These are phyloP conservation scores for Bradypodion pumilum DNA, from an alignment of 2,797 vertebrate genomes.

Conservation along the genomic window DNA sequence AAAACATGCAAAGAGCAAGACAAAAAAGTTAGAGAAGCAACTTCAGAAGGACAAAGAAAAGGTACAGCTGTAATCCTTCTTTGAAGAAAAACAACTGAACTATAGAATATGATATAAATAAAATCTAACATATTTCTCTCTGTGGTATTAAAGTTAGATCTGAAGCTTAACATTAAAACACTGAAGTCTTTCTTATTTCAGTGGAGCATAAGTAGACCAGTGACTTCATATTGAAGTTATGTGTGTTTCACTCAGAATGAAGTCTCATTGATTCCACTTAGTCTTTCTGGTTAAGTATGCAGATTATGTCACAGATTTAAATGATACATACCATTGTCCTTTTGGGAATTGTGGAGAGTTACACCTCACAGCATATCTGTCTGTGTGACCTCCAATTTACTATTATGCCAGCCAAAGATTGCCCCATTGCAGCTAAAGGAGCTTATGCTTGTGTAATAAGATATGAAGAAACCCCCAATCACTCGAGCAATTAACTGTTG, in stretches of 20 bases:
- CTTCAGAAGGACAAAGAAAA: slow-evolving; percentile 94
- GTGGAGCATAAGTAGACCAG: background rate
- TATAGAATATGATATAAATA: background rate
- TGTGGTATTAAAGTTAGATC: background rate
- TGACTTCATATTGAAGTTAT: background rate
- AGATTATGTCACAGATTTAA: background rate
- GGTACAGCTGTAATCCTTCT: slow-evolving; percentile 70
- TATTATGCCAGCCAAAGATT: no score
- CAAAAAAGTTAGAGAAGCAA: slow-evolving; percentile 91
- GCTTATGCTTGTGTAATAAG: no score
- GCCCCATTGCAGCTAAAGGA: no score
- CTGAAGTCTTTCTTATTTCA: background rate
- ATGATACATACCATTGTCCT: background rate
- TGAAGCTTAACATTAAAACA: background rate
- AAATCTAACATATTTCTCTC: background rate
- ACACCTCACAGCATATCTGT: no score
- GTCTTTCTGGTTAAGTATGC: background rate
- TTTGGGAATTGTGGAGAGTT: background rate
- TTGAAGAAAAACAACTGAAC: background rate
- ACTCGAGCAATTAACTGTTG: no score
- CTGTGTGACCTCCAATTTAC: no score
- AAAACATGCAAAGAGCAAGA: slow-evolving; percentile 90
- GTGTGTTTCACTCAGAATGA: background rate
- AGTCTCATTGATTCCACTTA: background rate
- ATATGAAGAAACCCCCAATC: no score